Conservation (phyloP, 2,888 invertebrate genomes). For the Lutraria lutraria region DNA sequence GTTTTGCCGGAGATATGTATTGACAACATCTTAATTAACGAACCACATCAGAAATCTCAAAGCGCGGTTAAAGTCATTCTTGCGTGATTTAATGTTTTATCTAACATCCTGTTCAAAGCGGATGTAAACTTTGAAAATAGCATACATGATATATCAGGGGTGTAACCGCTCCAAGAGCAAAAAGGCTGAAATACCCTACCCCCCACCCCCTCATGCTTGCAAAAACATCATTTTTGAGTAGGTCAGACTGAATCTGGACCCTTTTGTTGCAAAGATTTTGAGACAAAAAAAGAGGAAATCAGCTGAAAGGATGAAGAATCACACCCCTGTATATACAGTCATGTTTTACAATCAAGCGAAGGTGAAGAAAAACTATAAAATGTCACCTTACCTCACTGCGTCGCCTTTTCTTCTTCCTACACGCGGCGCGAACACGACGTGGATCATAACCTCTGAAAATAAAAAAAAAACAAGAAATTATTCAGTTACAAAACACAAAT, state of each 20-base stretch:
- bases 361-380: background rate
- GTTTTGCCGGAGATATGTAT: no score
- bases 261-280: no score
- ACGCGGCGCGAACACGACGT: slow-evolving; percentile 45
- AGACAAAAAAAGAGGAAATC: no score
- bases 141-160: background rate
- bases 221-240: no score
- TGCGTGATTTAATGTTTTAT: background rate
- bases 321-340: background rate
- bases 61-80: background rate
- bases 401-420: slow-evolving; percentile 57
- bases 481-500: no score
- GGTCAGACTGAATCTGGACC: no score
- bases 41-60: background rate
- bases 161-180: no score
- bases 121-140: background rate
- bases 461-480: background rate
- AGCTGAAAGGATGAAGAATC: no score
- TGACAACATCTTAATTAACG: background rate
- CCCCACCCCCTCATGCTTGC: no score
- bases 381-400: slow-evolving; percentile 60
- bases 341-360: background rate
- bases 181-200: no score
- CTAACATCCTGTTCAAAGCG: background rate
- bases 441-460: slow-evolving; percentile 71